Base-by-base conservation (phyloP, 2,888 invertebrate genomes). In the Sialis fuliginosa region DNA sequence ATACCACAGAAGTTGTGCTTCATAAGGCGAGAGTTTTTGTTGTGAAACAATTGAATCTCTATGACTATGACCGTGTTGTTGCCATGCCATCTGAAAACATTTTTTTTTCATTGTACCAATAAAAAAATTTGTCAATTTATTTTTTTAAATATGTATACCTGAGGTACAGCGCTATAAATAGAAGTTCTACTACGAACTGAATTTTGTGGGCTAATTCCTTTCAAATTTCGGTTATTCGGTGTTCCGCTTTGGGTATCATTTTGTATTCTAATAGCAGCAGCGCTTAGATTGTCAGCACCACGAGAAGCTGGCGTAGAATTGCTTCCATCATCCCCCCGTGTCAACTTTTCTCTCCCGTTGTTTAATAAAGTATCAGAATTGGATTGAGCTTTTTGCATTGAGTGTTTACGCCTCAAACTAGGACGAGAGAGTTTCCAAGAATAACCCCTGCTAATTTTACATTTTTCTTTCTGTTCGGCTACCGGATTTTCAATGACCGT, bases 401-500 rank as follows among this genome's bases (percentile, higher is more conserved):
- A 50, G 8, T 62, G 62, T 52, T 79, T 82, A 54, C 76, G 72
- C 50, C 77, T 72, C 56, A 90, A 69, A 61, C 89, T 81, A 45
- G 87, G 76, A 49, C 79, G 71, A 12, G 80, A 78, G 54, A 81
- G 68, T 55, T 81, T 79, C 80, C 81, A 83, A 51, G 86, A 85
- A 57, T 81, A 80, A 13, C 79, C 79, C 55, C 82, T 67, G 53
- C 78, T 78, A 30, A 79, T 72, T 55, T 74, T 67, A 52, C 70
- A 71, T 52, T 68, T 74, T n/a, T 55, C 56, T 39, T 57, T 58
- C 30, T 60, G 58, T 33, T 56, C 67, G 4, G 35, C 31, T 7
- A 22, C 22, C 4, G 33, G 5, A 37, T 47, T 41, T 67, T 46
- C 41, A 9, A 9, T 13, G 4, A 32, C 10, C 4, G 33, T 44